Conservation (phyloP, 2,113 vertebrate genomes). For the Anser cygnoides region DNA sequence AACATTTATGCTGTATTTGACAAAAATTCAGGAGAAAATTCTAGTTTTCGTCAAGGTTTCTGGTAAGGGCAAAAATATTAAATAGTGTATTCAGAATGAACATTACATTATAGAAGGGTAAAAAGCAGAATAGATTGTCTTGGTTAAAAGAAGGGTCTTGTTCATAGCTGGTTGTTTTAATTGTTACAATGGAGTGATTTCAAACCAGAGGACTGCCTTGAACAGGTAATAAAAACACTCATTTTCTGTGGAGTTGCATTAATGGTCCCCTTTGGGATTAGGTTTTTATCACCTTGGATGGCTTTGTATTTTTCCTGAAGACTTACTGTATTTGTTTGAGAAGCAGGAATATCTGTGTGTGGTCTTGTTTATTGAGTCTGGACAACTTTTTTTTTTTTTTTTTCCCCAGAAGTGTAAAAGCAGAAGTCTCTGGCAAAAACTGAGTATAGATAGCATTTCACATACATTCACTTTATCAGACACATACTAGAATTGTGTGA, state of each 20-base stretch:
- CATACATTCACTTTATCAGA: neutral
- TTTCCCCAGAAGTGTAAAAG: neutral
- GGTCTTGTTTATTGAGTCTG: slow-evolving; percentile 25
- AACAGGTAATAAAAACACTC: slow-evolving; percentile 36
- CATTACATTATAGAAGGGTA: neutral
- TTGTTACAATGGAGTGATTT: slow-evolving; percentile 1
- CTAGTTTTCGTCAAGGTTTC: neutral
- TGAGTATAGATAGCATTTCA: neutral
- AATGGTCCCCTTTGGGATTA: neutral
- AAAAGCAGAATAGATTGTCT: neutral
- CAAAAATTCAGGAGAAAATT: neutral
- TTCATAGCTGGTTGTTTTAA: neutral
- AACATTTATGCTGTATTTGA: neutral
- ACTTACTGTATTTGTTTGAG: neutral
- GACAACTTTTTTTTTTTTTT: neutral
- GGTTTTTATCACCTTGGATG: slow-evolving; percentile 31
- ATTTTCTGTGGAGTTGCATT: slow-evolving; percentile 18
- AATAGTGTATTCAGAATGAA: neutral
- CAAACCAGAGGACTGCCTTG: neutral
- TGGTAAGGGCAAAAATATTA: neutral
- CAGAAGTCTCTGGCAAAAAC: neutral
- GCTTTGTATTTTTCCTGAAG: slow-evolving; percentile 35
- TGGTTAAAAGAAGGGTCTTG: neutral
- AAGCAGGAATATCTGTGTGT: slow-evolving; percentile 10
- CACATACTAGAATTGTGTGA: neutral